Evolutionary conservation across 2,113 vertebrate genomes (phyloP).

Genomic region (Menura novaehollandiae): DNA sequence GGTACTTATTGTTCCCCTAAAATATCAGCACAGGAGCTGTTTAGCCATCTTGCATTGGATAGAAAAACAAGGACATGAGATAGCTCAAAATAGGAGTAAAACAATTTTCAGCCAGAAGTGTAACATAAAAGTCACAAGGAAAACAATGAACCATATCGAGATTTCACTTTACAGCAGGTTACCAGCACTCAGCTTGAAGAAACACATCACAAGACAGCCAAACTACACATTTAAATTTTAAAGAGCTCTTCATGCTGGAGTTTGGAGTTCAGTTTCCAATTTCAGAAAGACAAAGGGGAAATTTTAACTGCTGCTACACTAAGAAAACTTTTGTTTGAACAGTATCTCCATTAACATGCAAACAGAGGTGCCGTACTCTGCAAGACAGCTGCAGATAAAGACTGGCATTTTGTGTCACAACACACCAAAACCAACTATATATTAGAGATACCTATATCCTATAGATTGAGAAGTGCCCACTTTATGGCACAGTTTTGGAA

Average conservation of each 20-base stretch:
- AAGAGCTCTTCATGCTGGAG: background rate
- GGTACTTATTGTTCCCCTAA: background rate
- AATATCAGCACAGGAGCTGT: background rate
- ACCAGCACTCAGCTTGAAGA: background rate
- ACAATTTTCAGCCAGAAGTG: background rate
- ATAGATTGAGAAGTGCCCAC: background rate
- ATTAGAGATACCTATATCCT: background rate
- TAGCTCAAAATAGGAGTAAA: background rate
- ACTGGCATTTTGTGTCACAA: background rate
- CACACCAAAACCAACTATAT: background rate
- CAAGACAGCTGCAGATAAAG: background rate
- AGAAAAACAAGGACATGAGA: background rate
- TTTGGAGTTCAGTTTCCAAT: background rate
- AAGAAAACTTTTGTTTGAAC: background rate
- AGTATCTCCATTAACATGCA: background rate
- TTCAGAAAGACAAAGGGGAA: background rate
- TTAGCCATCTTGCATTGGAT: background rate
- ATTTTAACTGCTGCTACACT: background rate
- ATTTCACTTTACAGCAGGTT: background rate
- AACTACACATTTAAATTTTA: background rate
- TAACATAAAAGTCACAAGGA: background rate
- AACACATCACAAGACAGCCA: background rate
- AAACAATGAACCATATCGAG: background rate
- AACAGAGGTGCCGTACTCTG: background rate
- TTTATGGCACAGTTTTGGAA: background rate